Percentiles rank a stretch among this genome's conserved stretches.
Conservation (phyloP, 2,888 invertebrate species). For the Cotesia congregata region DNA sequence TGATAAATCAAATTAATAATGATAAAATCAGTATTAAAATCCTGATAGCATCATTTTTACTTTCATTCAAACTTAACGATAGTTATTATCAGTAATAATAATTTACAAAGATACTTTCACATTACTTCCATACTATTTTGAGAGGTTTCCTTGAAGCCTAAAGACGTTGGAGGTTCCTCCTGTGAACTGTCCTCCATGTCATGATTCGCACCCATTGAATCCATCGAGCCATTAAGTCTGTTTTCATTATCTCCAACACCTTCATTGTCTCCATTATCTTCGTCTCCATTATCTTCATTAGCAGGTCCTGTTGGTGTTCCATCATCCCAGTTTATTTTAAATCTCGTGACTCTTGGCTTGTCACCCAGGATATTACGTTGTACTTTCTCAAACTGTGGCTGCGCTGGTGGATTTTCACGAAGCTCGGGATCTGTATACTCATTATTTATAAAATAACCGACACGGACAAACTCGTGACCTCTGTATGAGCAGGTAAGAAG, state of each 20-base stretch:
- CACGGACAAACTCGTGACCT: constrained; percentile 93
- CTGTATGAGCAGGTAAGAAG: constrained; percentile 94
- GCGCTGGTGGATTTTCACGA: constrained; percentile 92
- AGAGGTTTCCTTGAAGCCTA: constrained; percentile 66
- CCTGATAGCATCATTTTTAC: too few relatives aligned
- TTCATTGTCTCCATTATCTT: constrained; percentile 59
- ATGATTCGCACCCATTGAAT: not conserved
- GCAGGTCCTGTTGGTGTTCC: constrained; percentile 58
- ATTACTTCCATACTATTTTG: constrained; percentile 70
- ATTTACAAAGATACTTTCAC: constrained; percentile 53
- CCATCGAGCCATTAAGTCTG: not conserved
- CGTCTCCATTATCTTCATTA: constrained; percentile 59
- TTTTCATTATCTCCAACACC: too few relatives aligned
- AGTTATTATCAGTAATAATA: not conserved
- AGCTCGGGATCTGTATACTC: constrained; percentile 95
- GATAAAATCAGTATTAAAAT: too few relatives aligned
- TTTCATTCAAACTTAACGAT: not conserved
- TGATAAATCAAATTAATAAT: too few relatives aligned
- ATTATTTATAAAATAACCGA: constrained; percentile 99
- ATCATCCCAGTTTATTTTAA: constrained; percentile 98
- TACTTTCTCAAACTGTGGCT: constrained; percentile 94
- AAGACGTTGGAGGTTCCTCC: constrained; percentile 62
- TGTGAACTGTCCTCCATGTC: constrained; percentile 59
- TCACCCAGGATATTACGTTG: constrained; percentile 72
- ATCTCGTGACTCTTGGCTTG: constrained; percentile 93